phyloP scores from a whole-genome alignment of 2,113 vertebrate species.

The Anser cygnoides region DNA sequence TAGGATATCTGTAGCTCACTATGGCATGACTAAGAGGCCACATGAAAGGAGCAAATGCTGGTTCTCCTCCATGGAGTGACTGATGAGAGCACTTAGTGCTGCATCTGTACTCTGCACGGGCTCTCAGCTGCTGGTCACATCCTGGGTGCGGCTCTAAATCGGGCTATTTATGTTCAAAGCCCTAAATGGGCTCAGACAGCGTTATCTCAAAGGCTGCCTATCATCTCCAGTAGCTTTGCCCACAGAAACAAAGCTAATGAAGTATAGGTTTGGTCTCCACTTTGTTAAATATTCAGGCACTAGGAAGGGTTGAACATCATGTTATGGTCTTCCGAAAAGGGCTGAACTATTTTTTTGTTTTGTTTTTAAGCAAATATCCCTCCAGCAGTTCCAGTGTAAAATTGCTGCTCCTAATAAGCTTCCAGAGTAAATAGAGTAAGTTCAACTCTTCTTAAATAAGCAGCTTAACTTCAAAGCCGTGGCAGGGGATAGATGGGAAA shows the following conservation, averaged over 20 bases:
- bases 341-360: not conserved
- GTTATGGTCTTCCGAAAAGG: not conserved
- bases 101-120: accelerated
- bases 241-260: not conserved
- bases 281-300: not conserved
- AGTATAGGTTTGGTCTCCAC: not conserved
- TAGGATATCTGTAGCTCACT: not conserved
- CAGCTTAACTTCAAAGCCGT: conserved; percentile 9
- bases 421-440: not conserved
- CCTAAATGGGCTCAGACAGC: not conserved
- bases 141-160: not conserved
- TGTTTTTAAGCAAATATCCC: not conserved
- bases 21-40: not conserved
- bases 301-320: not conserved
- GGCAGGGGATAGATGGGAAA: not conserved
- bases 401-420: not conserved
- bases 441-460: conserved; percentile 26
- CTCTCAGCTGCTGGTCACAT: accelerated
- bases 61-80: not conserved
- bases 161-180: not conserved
- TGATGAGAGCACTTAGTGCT: accelerated
- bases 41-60: not conserved
- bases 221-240: not conserved
- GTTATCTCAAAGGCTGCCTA: not conserved
- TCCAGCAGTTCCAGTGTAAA: not conserved